Base-by-base conservation (phyloP, 1,140 invertebrate species). In the Microplitis demolitor region DNA sequence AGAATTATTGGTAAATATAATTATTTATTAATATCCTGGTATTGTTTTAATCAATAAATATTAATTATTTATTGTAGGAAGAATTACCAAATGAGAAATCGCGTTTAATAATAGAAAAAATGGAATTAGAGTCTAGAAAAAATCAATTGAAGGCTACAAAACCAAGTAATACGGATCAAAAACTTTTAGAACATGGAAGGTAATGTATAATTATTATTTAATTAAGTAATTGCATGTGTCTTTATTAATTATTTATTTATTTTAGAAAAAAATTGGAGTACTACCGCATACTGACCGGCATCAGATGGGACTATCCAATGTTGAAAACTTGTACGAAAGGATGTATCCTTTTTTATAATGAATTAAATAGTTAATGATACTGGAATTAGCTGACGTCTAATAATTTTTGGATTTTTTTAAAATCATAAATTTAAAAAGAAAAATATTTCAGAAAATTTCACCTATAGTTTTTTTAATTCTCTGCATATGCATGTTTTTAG, bases 251-350 rank as follows among this genome's bases (percentile, higher is more conserved):
- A 11, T 63, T 33, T 24, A 35, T 56, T 9, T 39, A 33, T 66
- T 73, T 50, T 34, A 73, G 66, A 35, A 69, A 39, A 56, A 69
- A 69, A 53, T 69, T 64, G 3, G 9, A 73, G 13, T 56, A 66
- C 11, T 63, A 68, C 14, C 68, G 53, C 69, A 37, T 45, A n/a
- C n/a, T 73, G 3, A 63, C 72, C n/a, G 66, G 66, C 5, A 69
- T 73, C 34, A 50, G 60, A 13, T 73, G 72, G 72, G 66, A 73
- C 62, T 73, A 60, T 54, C 56, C 58, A 54, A 45, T n/a, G 4
- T 3, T 69, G 3, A 54, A 69, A 33, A 39, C 58, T 11, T 11
- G 3, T 5, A 64, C 37, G 4, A 69, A 35, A 64, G 72, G 72
- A 13, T 69, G 72, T 73, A 73, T 69, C 66, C 66, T 72, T 67